phyloP scores from a whole-genome alignment of 2,888 invertebrate species.

The Amblyjoppa fuscipennis region DNA sequence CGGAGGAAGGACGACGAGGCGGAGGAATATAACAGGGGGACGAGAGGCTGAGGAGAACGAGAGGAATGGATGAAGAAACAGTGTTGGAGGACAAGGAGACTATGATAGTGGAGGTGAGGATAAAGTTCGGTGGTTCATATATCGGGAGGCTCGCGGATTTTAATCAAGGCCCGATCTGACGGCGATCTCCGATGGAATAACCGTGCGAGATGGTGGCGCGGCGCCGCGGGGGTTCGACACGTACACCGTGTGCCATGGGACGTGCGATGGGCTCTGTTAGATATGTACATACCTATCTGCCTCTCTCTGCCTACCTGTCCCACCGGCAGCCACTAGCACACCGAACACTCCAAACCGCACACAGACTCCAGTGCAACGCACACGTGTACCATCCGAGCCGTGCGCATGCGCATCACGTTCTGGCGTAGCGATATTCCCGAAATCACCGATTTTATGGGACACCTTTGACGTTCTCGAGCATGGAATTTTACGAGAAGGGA shows the following conservation, averaged over 20 bases:
- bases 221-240: slow-evolving; percentile 84
- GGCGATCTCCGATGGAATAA: slow-evolving; percentile 80
- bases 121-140: slow-evolving; percentile 83
- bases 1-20: slow-evolving; percentile 54
- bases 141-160: slow-evolving; percentile 83
- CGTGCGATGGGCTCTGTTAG: slow-evolving; percentile 66
- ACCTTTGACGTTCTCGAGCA: slow-evolving; percentile 84
- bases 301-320: slow-evolving; percentile 54
- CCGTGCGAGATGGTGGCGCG: slow-evolving; percentile 83
- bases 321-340: slow-evolving; percentile 46
- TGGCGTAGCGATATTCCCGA: slow-evolving; percentile 74
- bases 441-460: slow-evolving; percentile 84
- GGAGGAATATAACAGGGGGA: slow-evolving; percentile 50
- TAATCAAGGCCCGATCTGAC: slow-evolving; percentile 84
- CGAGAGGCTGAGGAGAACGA: slow-evolving; percentile 38
- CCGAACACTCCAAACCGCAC: slow-evolving; percentile 38
- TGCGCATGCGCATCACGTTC: slow-evolving; percentile 44
- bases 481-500: slow-evolving; percentile 83
- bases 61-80: slow-evolving; percentile 57
- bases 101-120: slow-evolving; percentile 68
- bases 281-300: slow-evolving; percentile 64
- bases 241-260: slow-evolving; percentile 78
- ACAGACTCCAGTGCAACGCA: slow-evolving; percentile 46
- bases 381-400: slow-evolving; percentile 1
- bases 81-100: slow-evolving; percentile 39